phyloP scores from a whole-genome alignment of 1,140 invertebrate species.

The Trinorchestia longiramus region DNA sequence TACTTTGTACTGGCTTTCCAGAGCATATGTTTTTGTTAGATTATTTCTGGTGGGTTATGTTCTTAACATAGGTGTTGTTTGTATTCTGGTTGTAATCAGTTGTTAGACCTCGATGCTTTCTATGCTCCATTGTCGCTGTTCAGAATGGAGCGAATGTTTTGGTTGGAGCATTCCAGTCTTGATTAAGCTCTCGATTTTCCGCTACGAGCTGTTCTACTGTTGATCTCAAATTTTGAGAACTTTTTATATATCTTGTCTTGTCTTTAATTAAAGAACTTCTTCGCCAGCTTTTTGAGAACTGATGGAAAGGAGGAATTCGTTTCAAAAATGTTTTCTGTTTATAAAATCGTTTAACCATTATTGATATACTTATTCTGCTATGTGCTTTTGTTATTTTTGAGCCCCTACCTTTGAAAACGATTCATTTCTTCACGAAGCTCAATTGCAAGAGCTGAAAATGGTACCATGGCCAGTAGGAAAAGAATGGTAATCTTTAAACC shows the following conservation, averaged over 20 bases:
- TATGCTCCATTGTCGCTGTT: neutral
- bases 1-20: neutral
- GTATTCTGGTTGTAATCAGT: neutral
- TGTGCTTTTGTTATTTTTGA: neutral
- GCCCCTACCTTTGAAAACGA: neutral
- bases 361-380: neutral
- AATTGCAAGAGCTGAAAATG: neutral
- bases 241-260: neutral
- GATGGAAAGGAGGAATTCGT: neutral
- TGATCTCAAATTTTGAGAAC: neutral
- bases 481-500: neutral
- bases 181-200: neutral
- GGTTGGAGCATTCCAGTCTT: constrained; percentile 11
- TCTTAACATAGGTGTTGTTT: neutral
- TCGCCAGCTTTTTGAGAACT: neutral
- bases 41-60: neutral
- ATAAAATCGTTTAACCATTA: neutral
- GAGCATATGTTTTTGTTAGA: neutral
- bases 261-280: neutral
- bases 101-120: neutral
- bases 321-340: neutral
- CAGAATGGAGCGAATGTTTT: constrained; percentile 8
- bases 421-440: neutral
- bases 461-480: neutral
- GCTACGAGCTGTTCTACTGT: neutral